Base-by-base conservation (phyloP, 2,113 vertebrate genomes). In the Hoplias malabaricus region DNA sequence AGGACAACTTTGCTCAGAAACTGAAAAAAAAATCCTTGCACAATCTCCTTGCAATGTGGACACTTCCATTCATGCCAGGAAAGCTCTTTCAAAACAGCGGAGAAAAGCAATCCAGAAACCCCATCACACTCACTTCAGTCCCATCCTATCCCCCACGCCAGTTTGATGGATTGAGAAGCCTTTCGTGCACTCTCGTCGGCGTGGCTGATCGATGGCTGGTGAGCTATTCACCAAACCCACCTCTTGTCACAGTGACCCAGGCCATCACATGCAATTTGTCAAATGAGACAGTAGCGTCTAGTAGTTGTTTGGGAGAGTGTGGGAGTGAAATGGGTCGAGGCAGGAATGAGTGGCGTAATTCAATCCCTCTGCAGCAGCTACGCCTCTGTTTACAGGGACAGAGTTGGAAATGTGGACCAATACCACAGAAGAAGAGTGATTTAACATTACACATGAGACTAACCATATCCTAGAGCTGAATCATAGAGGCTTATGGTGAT, bases 261-360 rank as follows among this genome's bases (percentile, higher is more conserved):
- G 31, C 67, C 56, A 70, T 78, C 76, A 78, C 56, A 68, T 69
- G 69, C 68, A 29, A 68, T 78, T 80, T 81, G 70, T 81, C 80
- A 80, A 67, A 43, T 65, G 63, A 77, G 48, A 77, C 67, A 40
- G 0, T 80, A 63, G 66, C 68, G 46, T 78, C n/a, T n/a, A n/a
- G n/a, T n/a, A n/a, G n/a, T 53, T 70, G 80, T 73, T 81, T 65
- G 75, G 34, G 19, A 42, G 72, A 63, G 66, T 75, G 73, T 59
- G 57, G 19, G 27, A 69, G 68, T 73, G 81, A 76, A 73, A 74
- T 85, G 73, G 71, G 23, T 79, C 54, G 65, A 75, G 66, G 80
- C 46, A 63, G 65, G 66, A 77, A 77, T 62, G 56, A 77, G 54
- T 62, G 59, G 67, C 42, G 67, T 46, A 80, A 84, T 79, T 79